Conservation (phyloP, 53 echinoderm and acorn worm genomes). For the Holothuria scabra region DNA sequence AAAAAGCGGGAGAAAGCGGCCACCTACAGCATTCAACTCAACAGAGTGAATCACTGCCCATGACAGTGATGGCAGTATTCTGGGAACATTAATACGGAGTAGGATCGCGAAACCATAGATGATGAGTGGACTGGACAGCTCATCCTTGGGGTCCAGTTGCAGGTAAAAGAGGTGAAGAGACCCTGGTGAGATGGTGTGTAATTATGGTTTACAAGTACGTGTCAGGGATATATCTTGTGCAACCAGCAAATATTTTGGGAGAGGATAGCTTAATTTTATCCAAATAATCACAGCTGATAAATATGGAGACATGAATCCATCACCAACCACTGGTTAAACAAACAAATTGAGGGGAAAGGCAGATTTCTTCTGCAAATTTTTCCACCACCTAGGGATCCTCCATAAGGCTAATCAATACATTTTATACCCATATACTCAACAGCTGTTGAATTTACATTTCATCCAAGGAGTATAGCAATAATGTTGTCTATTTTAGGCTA, state of each 20-base stretch:
- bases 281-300: constrained; percentile 16
- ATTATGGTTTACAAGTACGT: not conserved
- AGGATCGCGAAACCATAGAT: too few species aligned
- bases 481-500: too few species aligned
- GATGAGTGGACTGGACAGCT: too few species aligned
- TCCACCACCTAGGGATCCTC: too few species aligned
- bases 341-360: not conserved
- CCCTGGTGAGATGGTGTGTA: constrained; percentile 31
- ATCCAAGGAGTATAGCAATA: too few species aligned
- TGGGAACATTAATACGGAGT: not conserved
- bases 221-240: not conserved
- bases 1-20: not conserved
- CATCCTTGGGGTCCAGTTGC: not conserved
- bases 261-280: constrained; percentile 4
- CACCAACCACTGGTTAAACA: constrained; percentile 40
- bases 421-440: too few species aligned
- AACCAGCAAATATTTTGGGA: constrained; percentile 11
- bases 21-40: constrained; percentile 20
- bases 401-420: too few species aligned
- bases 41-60: constrained; percentile 17
- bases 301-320: not conserved
- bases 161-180: constrained; percentile 16
- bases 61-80: constrained; percentile 33
- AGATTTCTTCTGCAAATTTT: too few species aligned
- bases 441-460: too few species aligned